Evolutionary conservation across 2,113 vertebrate genomes (phyloP).

Genomic region (Leucoraja erinaceus): DNA sequence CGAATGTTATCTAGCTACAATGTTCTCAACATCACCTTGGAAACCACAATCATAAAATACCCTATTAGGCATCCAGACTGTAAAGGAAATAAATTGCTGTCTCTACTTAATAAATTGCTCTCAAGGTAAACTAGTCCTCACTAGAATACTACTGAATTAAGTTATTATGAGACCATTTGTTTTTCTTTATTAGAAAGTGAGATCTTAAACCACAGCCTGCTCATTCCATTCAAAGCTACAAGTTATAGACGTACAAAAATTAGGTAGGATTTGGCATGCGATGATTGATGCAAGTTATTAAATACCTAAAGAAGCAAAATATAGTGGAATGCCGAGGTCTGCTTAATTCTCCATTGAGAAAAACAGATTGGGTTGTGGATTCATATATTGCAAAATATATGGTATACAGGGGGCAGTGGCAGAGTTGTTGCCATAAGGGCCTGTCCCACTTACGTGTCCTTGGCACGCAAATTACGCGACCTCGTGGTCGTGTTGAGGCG

Average conservation of each 20-base stretch:
- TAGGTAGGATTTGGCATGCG: background rate
- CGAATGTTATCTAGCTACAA: conserved; percentile 50
- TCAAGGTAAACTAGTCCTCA: conserved; percentile 49
- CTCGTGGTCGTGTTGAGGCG: no score
- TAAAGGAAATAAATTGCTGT: conserved; percentile 52
- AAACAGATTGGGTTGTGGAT: background rate
- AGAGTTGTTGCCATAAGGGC: no score
- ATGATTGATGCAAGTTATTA: conserved; percentile 23
- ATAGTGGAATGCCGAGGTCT: background rate
- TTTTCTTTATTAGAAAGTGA: conserved; percentile 39
- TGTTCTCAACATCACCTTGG: conserved; percentile 61
- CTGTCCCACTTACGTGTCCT: no score
- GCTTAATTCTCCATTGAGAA: background rate
- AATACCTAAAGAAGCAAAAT: conserved; percentile 23
- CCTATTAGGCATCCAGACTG: conserved; percentile 47
- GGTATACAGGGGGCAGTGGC: no score
- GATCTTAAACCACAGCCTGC: conserved; percentile 1
- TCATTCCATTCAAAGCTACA: background rate
- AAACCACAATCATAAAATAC: conserved; percentile 60
- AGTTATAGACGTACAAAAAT: conserved; percentile 19
- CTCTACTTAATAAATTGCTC: conserved; percentile 50
- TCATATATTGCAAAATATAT: background rate
- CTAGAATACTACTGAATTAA: conserved; percentile 43
- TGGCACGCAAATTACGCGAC: no score
- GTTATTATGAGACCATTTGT: conserved; percentile 42